These are phyloP conservation scores for Aspidapion aeneum DNA, from an alignment of 2,888 invertebrate species.

Conservation along the genomic window DNA sequence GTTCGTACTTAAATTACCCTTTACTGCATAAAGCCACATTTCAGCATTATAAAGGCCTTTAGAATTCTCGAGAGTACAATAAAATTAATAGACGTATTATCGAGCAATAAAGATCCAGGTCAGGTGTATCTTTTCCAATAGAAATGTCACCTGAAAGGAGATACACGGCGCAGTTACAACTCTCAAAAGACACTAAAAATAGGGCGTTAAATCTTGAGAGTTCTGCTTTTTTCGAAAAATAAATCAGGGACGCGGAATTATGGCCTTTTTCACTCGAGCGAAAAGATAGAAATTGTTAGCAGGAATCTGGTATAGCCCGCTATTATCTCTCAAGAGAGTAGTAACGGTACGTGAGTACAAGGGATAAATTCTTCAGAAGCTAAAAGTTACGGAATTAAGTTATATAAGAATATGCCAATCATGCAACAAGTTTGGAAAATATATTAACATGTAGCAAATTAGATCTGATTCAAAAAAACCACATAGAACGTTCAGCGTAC, in stretches of 20 bases:
- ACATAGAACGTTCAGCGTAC: too few relatives aligned
- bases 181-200: conserved; percentile 34
- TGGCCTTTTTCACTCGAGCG: background rate
- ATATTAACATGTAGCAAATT: too few relatives aligned
- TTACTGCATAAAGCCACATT: too few relatives aligned
- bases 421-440: background rate
- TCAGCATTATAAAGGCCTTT: too few relatives aligned
- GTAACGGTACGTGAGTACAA: background rate
- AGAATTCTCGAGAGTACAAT: conserved; percentile 10
- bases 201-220: conserved; percentile 40
- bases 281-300: background rate
- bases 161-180: conserved; percentile 37
- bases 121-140: conserved; percentile 42
- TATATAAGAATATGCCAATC: background rate
- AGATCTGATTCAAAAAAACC: too few relatives aligned
- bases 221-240: conserved; percentile 20
- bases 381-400: background rate
- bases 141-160: conserved; percentile 40
- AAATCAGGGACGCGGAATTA: background rate
- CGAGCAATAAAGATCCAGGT: conserved; percentile 34
- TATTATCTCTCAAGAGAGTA: background rate
- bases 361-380: background rate
- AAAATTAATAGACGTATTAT: conserved; percentile 21
- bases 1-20: too few relatives aligned
- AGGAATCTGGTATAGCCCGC: background rate